Evolutionary conservation across 2,888 invertebrate species (phyloP).

Genomic region (Drosophila paranaensis): DNA sequence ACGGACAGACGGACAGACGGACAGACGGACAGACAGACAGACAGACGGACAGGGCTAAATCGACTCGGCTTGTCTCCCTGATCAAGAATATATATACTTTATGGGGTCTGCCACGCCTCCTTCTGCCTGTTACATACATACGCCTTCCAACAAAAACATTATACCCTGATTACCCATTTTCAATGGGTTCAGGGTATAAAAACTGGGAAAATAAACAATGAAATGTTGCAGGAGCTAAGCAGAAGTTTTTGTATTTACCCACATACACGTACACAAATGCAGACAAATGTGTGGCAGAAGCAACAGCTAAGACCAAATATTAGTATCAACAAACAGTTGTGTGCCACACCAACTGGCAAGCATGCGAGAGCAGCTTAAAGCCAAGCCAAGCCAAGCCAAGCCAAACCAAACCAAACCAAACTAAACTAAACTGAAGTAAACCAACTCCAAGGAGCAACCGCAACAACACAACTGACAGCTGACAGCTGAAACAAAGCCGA

Average conservation of each 20-base stretch:
- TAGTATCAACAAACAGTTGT: constrained; percentile 23
- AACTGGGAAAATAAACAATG: constrained; percentile 24
- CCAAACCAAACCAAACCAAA: constrained; percentile 11
- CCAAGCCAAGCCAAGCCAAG: constrained; percentile 3
- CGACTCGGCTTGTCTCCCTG: too few relatives aligned
- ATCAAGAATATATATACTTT: too few relatives aligned
- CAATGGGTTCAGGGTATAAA: too few relatives aligned
- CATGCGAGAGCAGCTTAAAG: constrained; percentile 46
- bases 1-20: too few relatives aligned
- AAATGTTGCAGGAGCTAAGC: constrained; percentile 22
- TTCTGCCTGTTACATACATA: too few relatives aligned
- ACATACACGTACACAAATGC: constrained; percentile 1
- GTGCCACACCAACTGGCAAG: constrained; percentile 1
- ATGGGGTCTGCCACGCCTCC: too few relatives aligned
- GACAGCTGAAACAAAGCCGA: constrained; percentile 58
- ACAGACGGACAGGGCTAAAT: too few relatives aligned
- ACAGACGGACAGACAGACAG: too few relatives aligned
- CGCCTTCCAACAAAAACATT: too few relatives aligned
- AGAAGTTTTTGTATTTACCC: constrained; percentile 24
- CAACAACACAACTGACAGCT: constrained; percentile 53
- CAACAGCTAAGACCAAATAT: constrained; percentile 43
- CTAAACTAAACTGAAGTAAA: constrained; percentile 5
- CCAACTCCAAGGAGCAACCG: constrained; percentile 18
- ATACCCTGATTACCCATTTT: too few relatives aligned
- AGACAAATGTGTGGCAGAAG: constrained; percentile 23